These are phyloP conservation scores for Dynastes tityus DNA, from an alignment of 2,888 invertebrate genomes.

Conservation along the genomic window DNA sequence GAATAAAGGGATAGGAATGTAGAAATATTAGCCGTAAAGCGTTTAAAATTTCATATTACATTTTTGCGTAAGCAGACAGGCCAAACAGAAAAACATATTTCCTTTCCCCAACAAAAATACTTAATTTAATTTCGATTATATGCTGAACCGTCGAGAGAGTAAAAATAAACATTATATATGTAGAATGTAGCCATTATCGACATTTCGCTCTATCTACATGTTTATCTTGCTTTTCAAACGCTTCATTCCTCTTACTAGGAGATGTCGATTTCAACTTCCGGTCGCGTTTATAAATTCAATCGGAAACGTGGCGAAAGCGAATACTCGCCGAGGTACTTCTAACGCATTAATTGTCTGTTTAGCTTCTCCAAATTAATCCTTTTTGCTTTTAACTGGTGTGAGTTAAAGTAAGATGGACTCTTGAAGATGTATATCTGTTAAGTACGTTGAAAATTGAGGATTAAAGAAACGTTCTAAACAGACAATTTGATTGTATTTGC, in stretches of 20 bases:
- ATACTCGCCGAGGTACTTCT: neutral
- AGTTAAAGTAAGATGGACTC: neutral
- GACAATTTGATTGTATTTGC: too few relatives aligned
- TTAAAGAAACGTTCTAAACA: neutral
- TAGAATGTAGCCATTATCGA: neutral
- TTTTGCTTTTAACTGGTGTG: neutral
- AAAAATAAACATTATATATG: neutral
- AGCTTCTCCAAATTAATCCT: neutral
- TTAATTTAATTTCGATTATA: neutral
- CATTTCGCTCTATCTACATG: neutral
- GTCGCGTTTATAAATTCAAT: neutral
- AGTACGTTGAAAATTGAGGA: neutral
- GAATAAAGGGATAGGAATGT: neutral
- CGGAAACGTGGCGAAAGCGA: neutral
- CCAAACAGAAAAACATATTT: neutral
- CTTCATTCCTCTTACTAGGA: neutral
- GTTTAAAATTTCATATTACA: neutral
- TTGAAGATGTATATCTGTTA: neutral
- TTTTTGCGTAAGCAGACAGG: too few relatives aligned
- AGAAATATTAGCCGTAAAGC: neutral
- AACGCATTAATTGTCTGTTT: neutral
- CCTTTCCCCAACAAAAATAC: neutral
- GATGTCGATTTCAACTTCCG: conserved; percentile 16
- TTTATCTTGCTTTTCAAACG: conserved; percentile 1
- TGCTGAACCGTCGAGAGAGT: neutral